Base-by-base conservation (phyloP, 2,888 invertebrate species). In the Ypsolopha sequella region DNA sequence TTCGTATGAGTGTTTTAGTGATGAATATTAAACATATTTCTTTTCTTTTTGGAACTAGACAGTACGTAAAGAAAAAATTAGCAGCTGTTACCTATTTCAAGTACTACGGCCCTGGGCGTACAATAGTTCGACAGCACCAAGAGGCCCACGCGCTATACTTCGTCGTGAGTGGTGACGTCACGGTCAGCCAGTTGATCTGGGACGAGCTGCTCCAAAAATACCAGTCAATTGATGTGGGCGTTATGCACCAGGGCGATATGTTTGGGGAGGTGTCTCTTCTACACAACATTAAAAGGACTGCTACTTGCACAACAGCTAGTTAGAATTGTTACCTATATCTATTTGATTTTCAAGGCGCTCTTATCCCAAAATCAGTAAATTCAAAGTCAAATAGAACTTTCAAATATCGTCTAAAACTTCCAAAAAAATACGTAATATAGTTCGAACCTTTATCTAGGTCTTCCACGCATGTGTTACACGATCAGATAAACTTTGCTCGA, bases 211-310 rank as follows among this genome's bases (percentile, higher is more conserved):
- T 88, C 1, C 76, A 88, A 11, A 67, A 82, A 60, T 60, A 74
- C 46, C 64, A 84, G 0, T 82, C 82, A 0, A 71, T 80, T 11
- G 86, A 89, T 11, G 71, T 89, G 6, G 89, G 89, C 6, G 65
- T 65, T 0, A 80, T 91, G 73, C 81, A 80, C 33, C 56, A 86
- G 0, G 92, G 92, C 0, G 89, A 89, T 50, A 88, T 89, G 82
- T 91, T 92, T 60, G 92, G 92, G 0, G 91, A 92, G 70, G 88
- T 91, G n/a, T 90, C 91, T 0, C 67, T 92, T 41, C 65, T 92
- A 51, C 90, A 91, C 36, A 50, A 50, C 13, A 43, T 50, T 35
- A 43, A 43, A 13, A 43, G 50, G 43, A 43, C 50, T 6, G 50
- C 50, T 11, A 43, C 50, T 7, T 14, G 14, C 6, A 43, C 43